Conservation (phyloP, 2,797 vertebrate genomes). For the Channallabes apus region DNA sequence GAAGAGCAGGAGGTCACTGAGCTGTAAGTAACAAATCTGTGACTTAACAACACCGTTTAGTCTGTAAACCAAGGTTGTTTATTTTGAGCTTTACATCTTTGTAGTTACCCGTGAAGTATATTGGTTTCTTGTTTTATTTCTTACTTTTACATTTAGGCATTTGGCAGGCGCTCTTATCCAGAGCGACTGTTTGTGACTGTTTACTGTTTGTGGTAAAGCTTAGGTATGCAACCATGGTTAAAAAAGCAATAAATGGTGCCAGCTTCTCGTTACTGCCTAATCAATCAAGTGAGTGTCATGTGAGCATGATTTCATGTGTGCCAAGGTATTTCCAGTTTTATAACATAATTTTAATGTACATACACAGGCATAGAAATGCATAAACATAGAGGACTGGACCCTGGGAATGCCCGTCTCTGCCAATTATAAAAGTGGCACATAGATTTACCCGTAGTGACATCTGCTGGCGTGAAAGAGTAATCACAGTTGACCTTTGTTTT, state of each 20-base stretch:
- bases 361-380: background rate
- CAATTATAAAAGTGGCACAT: background rate
- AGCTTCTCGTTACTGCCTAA: background rate
- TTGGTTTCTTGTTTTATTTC: background rate
- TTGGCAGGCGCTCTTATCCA: too few relatives aligned
- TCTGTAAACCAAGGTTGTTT: background rate
- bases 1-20: conserved; percentile 99
- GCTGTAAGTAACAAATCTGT: conserved; percentile 83
- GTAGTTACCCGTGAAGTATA: too few relatives aligned
- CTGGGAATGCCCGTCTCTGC: background rate
- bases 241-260: background rate
- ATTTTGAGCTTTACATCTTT: background rate
- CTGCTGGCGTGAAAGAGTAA: conserved; percentile 58
- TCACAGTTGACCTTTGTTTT: background rate
- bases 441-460: conserved; percentile 39
- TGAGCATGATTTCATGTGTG: background rate
- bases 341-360: background rate
- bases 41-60: background rate
- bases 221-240: background rate
- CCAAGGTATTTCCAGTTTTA: conserved; percentile 53
- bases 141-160: too few relatives aligned
- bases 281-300: conserved; percentile 1
- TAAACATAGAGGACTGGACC: background rate
- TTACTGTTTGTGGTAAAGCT: background rate
- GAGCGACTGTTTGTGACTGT: too few relatives aligned